Evolutionary conservation across 2,888 invertebrate species (phyloP).

Genomic region (Elaeidobius kamerunicus): DNA sequence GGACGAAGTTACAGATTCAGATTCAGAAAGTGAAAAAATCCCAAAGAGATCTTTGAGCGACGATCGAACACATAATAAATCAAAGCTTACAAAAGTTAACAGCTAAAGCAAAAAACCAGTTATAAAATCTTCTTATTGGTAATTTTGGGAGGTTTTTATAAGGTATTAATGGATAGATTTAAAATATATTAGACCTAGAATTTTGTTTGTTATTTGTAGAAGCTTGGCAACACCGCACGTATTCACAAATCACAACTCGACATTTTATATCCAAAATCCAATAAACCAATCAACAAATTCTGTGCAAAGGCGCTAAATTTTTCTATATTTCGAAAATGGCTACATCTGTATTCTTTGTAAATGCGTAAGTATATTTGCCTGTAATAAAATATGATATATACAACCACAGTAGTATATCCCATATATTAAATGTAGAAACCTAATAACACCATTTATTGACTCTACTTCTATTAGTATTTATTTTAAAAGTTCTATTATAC

Average conservation of each 20-base stretch:
- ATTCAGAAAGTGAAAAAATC: slow-evolving; percentile 27
- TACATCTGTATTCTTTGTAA: slow-evolving; percentile 67
- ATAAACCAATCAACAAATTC: slow-evolving; percentile 7
- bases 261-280: not conserved
- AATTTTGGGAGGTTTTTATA: not conserved
- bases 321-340: slow-evolving; percentile 30
- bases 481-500: too few relatives aligned
- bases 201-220: too few relatives aligned
- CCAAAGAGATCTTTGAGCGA: slow-evolving; percentile 23
- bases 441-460: too few relatives aligned
- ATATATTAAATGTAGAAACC: too few relatives aligned
- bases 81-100: slow-evolving; percentile 5
- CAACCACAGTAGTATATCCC: too few relatives aligned
- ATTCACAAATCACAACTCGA: slow-evolving; percentile 17
- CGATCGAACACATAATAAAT: not conserved
- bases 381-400: too few relatives aligned
- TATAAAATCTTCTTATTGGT: not conserved
- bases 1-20: slow-evolving; percentile 9
- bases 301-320: not conserved
- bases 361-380: slow-evolving; percentile 61
- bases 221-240: slow-evolving; percentile 30
- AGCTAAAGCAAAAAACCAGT: slow-evolving; percentile 11
- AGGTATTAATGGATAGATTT: not conserved
- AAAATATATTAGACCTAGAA: not conserved
- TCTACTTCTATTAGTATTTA: too few relatives aligned